A percentile compares a stretch with the other conserved stretches of the same genome.
phyloP scores from a whole-genome alignment of 2,113 vertebrate genomes.

The Rhea pennata region DNA sequence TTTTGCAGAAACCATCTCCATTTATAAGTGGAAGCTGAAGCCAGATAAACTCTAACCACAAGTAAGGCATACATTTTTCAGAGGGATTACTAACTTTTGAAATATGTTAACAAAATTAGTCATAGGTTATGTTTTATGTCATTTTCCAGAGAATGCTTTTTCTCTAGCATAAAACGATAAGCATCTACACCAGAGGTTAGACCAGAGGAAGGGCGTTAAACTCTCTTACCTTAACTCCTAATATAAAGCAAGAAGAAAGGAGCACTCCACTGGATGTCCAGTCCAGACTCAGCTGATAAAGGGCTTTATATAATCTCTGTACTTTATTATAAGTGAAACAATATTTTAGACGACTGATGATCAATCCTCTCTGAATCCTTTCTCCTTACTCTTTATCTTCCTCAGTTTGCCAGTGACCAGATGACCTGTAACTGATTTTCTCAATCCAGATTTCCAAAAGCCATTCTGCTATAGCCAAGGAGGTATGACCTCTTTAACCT shows the following conservation, averaged over 20 bases:
- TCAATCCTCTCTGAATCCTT: background rate
- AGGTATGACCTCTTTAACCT: background rate
- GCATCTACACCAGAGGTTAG: background rate
- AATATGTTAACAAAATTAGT: background rate
- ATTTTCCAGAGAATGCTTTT: background rate
- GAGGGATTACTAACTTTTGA: background rate
- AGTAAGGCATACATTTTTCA: background rate
- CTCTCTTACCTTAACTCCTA: background rate
- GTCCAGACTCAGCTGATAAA: background rate
- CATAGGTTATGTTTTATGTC: background rate
- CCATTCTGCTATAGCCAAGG: background rate
- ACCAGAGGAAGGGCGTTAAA: background rate
- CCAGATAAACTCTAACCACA: background rate
- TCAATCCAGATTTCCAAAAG: background rate
- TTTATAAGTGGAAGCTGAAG: background rate
- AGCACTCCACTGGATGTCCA: background rate
- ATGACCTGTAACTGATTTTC: background rate
- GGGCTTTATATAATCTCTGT: background rate
- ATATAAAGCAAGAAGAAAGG: background rate
- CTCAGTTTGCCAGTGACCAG: background rate
- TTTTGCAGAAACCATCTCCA: background rate
- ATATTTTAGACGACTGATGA: background rate
- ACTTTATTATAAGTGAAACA: background rate
- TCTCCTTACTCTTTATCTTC: background rate
- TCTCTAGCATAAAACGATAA: background rate